These are phyloP conservation scores for Pseudochirops corinnae DNA, from an alignment of 2,797 vertebrate genomes.

Conservation along the genomic window DNA sequence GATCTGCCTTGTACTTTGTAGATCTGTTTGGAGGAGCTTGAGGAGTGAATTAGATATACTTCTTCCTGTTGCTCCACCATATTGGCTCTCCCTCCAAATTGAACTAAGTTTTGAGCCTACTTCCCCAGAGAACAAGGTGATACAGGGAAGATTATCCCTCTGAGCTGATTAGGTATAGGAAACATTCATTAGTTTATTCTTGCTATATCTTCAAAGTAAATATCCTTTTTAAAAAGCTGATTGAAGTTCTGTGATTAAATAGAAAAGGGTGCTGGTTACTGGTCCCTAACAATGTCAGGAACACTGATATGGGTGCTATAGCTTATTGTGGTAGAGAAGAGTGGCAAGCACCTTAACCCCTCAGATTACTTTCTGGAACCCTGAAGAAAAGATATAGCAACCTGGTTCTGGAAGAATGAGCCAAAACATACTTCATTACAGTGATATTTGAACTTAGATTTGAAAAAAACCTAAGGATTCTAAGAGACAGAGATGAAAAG, in stretches of 20 bases:
- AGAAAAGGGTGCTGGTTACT: background rate
- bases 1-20: background rate
- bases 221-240: background rate
- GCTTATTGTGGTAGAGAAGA: background rate
- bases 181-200: background rate
- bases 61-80: background rate
- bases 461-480: background rate
- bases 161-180: background rate
- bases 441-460: background rate
- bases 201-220: background rate
- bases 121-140: background rate
- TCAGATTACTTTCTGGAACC: background rate
- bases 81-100: background rate
- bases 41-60: background rate
- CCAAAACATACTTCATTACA: background rate
- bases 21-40: background rate
- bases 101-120: background rate
- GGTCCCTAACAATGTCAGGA: background rate
- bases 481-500: background rate
- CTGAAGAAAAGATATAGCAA: background rate
- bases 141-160: background rate
- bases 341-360: background rate
- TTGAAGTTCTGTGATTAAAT: background rate
- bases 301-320: background rate
- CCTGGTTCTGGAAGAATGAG: background rate